These are phyloP conservation scores for Dasypogon diadema DNA, from an alignment of 2,888 invertebrate genomes.

Conservation along the genomic window DNA sequence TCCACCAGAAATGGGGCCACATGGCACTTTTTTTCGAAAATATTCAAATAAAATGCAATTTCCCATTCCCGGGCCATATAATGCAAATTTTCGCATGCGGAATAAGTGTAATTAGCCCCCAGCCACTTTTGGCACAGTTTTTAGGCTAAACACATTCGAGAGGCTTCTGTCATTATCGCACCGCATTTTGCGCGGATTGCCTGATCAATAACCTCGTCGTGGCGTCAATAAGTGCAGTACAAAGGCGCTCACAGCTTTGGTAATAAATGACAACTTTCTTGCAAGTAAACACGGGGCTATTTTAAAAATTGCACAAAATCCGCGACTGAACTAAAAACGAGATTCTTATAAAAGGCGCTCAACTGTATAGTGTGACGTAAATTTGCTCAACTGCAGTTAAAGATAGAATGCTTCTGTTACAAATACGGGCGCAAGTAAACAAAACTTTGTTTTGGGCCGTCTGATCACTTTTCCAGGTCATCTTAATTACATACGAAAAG, in stretches of 20 bases:
- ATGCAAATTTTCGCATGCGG: background rate
- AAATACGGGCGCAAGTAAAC: conserved; percentile 1
- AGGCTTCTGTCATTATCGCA: background rate
- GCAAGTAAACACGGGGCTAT: background rate
- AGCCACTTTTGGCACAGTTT: background rate
- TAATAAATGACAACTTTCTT: background rate
- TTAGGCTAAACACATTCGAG: background rate
- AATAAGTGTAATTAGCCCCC: background rate
- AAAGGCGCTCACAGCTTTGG: background rate
- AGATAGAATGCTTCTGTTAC: conserved; percentile 29
- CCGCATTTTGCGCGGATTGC: background rate
- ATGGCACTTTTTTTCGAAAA: background rate
- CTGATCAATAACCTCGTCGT: conserved; percentile 27
- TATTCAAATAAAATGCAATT: background rate
- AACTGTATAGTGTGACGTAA: conserved; percentile 15
- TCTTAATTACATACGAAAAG: conserved; percentile 35
- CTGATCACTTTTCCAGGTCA: conserved; percentile 41
- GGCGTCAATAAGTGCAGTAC: conserved; percentile 3
- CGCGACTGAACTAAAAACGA: conserved; percentile 1
- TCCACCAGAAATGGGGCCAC: conserved; percentile 6
- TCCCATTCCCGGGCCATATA: background rate
- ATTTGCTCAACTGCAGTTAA: conserved; percentile 33
- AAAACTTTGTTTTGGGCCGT: conserved; percentile 46
- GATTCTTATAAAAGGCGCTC: background rate
- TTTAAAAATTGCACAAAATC: background rate